Percentiles rank a stretch among this genome's conserved stretches.
Evolutionary conservation across 2,797 vertebrate species (phyloP).

Genomic region (Scolopax rusticola): DNA sequence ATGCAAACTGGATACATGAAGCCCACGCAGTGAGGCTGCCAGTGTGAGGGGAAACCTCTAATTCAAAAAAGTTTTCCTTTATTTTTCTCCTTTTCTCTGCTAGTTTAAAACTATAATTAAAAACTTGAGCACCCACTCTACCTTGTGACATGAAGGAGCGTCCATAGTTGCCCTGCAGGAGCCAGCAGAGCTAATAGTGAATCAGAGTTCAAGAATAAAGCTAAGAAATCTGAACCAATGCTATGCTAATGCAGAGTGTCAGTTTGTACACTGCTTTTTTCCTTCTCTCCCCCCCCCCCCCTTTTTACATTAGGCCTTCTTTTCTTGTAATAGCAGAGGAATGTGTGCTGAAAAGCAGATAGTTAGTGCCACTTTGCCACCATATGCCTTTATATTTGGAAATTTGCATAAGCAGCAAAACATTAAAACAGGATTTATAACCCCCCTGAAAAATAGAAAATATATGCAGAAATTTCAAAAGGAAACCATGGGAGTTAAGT

Average conservation of each 20-base stretch:
- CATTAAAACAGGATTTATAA: slow-evolving; percentile 71
- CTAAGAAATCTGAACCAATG: slow-evolving; percentile 28
- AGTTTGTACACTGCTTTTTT: neutral
- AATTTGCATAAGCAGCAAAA: slow-evolving; percentile 78
- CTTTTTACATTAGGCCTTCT: slow-evolving; percentile 38
- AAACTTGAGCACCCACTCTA: slow-evolving; percentile 37
- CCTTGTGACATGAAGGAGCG: slow-evolving; percentile 23
- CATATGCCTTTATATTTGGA: slow-evolving; percentile 78
- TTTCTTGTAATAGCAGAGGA: slow-evolving; percentile 63
- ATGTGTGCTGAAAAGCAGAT: slow-evolving; percentile 72
- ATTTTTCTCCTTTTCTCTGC: slow-evolving; percentile 13
- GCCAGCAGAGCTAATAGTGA: slow-evolving; percentile 24
- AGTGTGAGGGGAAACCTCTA: slow-evolving; percentile 7
- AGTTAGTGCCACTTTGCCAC: slow-evolving; percentile 74
- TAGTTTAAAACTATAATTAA: slow-evolving; percentile 39
- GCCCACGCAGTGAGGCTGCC: slow-evolving; percentile 44
- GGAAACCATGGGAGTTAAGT: slow-evolving; percentile 25
- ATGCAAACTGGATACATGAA: slow-evolving; percentile 71
- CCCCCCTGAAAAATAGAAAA: slow-evolving; percentile 50
- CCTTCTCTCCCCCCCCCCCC: neutral
- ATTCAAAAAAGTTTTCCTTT: slow-evolving; percentile 21
- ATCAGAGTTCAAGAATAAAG: slow-evolving; percentile 43
- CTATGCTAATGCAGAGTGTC: neutral
- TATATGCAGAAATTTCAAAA: slow-evolving; percentile 57
- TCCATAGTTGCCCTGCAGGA: slow-evolving; percentile 32